Conservation (phyloP, 2,888 invertebrate genomes). For the Troides oblongomaculatus region DNA sequence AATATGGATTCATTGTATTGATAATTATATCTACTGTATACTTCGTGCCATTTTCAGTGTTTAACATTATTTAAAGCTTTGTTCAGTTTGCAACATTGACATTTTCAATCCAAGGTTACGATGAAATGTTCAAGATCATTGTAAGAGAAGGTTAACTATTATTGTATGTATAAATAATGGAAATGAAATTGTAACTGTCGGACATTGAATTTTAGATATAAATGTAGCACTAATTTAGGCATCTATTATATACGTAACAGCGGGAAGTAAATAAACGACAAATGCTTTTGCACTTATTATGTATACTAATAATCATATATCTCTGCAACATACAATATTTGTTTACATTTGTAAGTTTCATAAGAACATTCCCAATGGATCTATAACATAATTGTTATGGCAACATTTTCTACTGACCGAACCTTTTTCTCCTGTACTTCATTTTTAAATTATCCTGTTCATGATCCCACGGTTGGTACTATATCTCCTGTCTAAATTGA, state of each 20-base stretch:
- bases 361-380: slow-evolving; percentile 55
- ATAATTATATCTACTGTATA: slow-evolving; percentile 36
- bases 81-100: slow-evolving; percentile 10
- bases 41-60: slow-evolving; percentile 45
- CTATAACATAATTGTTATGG: slow-evolving; percentile 38
- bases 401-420: slow-evolving; percentile 27
- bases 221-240: slow-evolving; percentile 13
- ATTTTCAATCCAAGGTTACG: not conserved
- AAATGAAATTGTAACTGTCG: slow-evolving; percentile 4
- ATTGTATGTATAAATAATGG: slow-evolving; percentile 27
- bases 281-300: not conserved
- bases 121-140: not conserved
- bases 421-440: too few relatives aligned
- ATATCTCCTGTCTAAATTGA: not conserved
- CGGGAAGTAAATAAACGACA: not conserved
- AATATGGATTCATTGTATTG: slow-evolving; percentile 40
- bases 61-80: slow-evolving; percentile 30
- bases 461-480: too few relatives aligned
- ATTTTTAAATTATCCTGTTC: too few relatives aligned
- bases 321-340: not conserved
- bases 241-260: not conserved
- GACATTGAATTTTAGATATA: slow-evolving; percentile 18
- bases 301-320: not conserved
- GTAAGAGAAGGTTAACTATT: slow-evolving; percentile 17
- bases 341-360: slow-evolving; percentile 30